phyloP scores from a whole-genome alignment of 2,113 vertebrate species.

The Heterotilapia buettikoferi region DNA sequence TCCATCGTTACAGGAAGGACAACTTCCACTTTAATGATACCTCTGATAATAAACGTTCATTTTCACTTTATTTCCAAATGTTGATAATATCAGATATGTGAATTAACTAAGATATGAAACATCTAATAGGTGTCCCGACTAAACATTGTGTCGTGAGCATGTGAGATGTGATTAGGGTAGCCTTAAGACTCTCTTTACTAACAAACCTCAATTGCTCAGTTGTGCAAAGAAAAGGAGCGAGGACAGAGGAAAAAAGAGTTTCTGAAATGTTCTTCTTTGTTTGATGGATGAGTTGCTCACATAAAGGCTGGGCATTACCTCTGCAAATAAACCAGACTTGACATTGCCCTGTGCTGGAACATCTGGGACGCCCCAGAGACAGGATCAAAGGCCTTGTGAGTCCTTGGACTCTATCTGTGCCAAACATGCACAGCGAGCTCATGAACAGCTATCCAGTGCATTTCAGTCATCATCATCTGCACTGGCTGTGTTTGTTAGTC shows the following conservation, averaged over 20 bases:
- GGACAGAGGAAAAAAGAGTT: not conserved
- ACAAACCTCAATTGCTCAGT: constrained; percentile 47
- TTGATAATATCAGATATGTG: constrained; percentile 3
- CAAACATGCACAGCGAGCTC: constrained; percentile 39
- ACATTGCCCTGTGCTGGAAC: constrained; percentile 54
- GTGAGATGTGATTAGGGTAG: constrained; percentile 25
- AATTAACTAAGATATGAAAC: not conserved
- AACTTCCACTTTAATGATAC: not conserved
- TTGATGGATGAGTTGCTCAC: constrained; percentile 54
- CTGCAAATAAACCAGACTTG: constrained; percentile 60
- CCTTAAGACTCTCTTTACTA: constrained; percentile 30
- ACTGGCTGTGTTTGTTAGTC: constrained; percentile 37
- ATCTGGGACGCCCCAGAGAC: constrained; percentile 62
- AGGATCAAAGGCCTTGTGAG: constrained; percentile 45
- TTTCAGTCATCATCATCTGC: constrained; percentile 35
- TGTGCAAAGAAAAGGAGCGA: constrained; percentile 11
- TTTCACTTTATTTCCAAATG: constrained; percentile 17
- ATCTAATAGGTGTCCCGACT: not conserved
- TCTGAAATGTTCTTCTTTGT: constrained; percentile 36
- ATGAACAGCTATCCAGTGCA: constrained; percentile 14
- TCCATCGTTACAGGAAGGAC: not conserved
- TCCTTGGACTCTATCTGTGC: constrained; percentile 56
- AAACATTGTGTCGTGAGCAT: not conserved
- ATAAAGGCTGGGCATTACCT: constrained; percentile 57
- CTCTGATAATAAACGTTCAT: not conserved